Evolutionary conservation across 2,797 vertebrate species (phyloP), one percentile per base, ranked within the genome.

Genomic region (Cryptoprocta ferox): DNA sequence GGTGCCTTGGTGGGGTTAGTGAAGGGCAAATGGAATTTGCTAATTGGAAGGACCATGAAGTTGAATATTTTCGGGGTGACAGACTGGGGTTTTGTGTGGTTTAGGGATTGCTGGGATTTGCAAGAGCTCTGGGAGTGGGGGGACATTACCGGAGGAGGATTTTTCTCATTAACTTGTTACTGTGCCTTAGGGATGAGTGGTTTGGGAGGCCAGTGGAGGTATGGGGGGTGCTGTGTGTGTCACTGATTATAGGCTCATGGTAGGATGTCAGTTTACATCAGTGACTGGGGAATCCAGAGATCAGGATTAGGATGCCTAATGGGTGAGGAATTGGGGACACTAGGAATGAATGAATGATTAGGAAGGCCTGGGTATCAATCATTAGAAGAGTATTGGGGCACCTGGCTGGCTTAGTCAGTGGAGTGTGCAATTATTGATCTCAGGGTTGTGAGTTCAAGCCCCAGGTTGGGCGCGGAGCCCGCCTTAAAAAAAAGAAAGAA

Each of bases 391-490:
- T 3, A 39, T 16, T 3, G 16, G 42, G 73, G 42, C 4, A 28
- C 42, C 39, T 32, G 73, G 26, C 71, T 10, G 71, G 73, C 73
- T 11, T 42, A 0, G 73, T 10, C 26, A 24, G 42, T 2, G 18
- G 42, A 5, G 28, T 42, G 56, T 11, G 28, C 26, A 16, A 11
- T 15, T 5, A 16, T 10, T 26, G 35, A 18, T 11, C 73, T 18
- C 8, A 1, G 73, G 28, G 73, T 19, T 4, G 15, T 11, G 28
- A 18, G 73, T 32, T 76, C 28, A 28, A 48, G 73, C 3, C 26
- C 71, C 26, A 10, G 8, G 8, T 3, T 10, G 6, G 37, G 28
- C 28, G 5, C 1, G 2, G 8, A 3, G 15, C 42, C 15, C 0
- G 28, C 71, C 28, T 18, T 18, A 15, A 16, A 28, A 30, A 75